Conservation (phyloP, 2,797 vertebrate genomes). For the Xenopus petersii region DNA sequence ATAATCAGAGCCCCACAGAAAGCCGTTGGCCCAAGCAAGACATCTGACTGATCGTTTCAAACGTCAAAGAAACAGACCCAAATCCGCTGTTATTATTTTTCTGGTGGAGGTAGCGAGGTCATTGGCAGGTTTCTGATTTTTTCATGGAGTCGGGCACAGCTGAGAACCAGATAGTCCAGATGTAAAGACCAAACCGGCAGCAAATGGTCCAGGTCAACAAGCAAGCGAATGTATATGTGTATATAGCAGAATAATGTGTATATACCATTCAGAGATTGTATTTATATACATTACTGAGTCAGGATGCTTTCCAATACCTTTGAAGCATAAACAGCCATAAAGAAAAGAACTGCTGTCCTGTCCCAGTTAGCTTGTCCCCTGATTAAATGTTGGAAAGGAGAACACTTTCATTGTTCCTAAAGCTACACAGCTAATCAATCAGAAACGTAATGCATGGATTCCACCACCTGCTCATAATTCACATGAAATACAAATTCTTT, state of each 20-base stretch:
- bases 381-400: too few relatives aligned
- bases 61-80: constrained; percentile 5
- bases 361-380: too few relatives aligned
- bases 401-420: too few relatives aligned
- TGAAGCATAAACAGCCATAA: too few relatives aligned
- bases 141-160: constrained; percentile 7
- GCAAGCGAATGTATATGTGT: too few relatives aligned
- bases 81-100: neutral
- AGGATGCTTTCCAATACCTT: too few relatives aligned
- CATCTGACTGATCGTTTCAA: constrained; percentile 40
- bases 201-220: too few relatives aligned
- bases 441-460: neutral
- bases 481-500: constrained; percentile 1
- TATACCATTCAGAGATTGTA: neutral
- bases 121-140: fast-evolving
- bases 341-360: too few relatives aligned
- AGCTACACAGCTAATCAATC: too few relatives aligned
- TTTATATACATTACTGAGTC: neutral
- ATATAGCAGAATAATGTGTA: too few relatives aligned
- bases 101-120: neutral
- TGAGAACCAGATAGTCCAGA: neutral
- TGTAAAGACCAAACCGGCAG: too few relatives aligned
- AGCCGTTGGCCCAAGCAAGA: constrained; percentile 52
- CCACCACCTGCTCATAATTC: constrained; percentile 31
- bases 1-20: constrained; percentile 60